These are phyloP conservation scores for Rhinatrema bivittatum DNA, from an alignment of 2,797 vertebrate genomes.

Conservation along the genomic window DNA sequence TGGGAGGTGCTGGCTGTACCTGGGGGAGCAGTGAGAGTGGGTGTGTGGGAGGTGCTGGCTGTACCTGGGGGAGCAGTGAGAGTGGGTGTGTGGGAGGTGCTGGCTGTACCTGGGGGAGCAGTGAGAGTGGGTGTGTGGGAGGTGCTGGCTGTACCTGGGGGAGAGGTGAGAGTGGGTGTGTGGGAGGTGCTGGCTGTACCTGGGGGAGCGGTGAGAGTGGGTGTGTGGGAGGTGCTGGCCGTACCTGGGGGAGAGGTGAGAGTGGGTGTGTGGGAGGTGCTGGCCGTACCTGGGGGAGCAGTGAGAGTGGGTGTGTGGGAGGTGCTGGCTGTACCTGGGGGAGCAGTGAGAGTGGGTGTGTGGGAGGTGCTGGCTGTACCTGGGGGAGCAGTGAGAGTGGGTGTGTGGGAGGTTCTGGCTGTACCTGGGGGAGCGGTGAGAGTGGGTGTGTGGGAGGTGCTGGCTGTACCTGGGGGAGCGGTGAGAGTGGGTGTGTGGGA, in stretches of 20 bases:
- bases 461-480: slow-evolving; percentile 10
- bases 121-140: too few species aligned
- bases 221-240: background rate
- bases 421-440: background rate
- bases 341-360: background rate
- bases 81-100: too few species aligned
- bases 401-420: background rate
- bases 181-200: too few species aligned
- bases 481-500: too few species aligned
- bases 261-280: too few species aligned
- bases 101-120: slow-evolving; percentile 10
- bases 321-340: too few species aligned
- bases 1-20: too few species aligned
- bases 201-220: fast-evolving
- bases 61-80: background rate
- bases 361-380: too few species aligned
- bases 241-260: background rate
- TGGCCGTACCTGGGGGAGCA: slow-evolving; percentile 10
- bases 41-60: background rate
- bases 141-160: too few species aligned
- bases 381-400: fast-evolving
- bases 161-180: background rate
- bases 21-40: fast-evolving
- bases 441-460: too few species aligned
- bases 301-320: too few species aligned